Percentiles rank a stretch among this genome's conserved stretches.
phyloP scores from a whole-genome alignment of 64 coral and sea anemone genomes.

The Actinia equina region DNA sequence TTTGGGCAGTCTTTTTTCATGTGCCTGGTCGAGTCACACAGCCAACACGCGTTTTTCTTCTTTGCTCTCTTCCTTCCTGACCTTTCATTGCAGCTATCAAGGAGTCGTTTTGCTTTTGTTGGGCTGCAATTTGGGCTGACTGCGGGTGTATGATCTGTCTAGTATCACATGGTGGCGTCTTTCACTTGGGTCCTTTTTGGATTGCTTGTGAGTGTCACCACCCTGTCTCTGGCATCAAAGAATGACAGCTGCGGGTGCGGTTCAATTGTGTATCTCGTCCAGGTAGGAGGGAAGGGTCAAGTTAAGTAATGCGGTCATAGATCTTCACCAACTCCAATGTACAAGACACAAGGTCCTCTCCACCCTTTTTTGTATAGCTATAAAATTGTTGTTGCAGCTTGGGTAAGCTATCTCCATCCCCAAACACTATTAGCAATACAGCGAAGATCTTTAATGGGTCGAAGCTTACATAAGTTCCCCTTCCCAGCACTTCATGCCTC shows the following conservation, averaged over 20 bases:
- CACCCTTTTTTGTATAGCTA: slow-evolving; percentile 40
- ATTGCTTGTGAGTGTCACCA: slow-evolving; percentile 38
- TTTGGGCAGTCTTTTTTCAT: slow-evolving; percentile 39
- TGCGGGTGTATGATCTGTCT: slow-evolving; percentile 50
- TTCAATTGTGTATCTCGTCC: slow-evolving; percentile 43
- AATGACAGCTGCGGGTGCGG: slow-evolving; percentile 43
- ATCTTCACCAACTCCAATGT: slow-evolving; percentile 33
- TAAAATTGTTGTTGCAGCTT: slow-evolving; percentile 54
- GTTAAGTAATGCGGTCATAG: slow-evolving; percentile 35
- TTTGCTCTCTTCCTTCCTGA: background rate
- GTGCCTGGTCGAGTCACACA: slow-evolving; percentile 19
- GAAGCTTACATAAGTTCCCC: slow-evolving; percentile 28
- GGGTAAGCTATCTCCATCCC: slow-evolving; percentile 52
- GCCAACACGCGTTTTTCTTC: slow-evolving; percentile 16
- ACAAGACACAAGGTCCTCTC: slow-evolving; percentile 51
- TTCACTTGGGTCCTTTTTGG: background rate
- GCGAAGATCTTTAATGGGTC: slow-evolving; percentile 45
- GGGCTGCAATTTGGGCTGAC: slow-evolving; percentile 43
- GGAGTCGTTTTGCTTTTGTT: slow-evolving; percentile 59
- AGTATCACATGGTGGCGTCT: slow-evolving; percentile 32
- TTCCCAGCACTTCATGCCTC: slow-evolving; percentile 43
- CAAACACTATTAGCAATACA: slow-evolving; percentile 57
- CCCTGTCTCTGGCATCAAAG: slow-evolving; percentile 57
- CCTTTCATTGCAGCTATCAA: slow-evolving; percentile 38
- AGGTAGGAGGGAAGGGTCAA: slow-evolving; percentile 21